Evolutionary conservation across 2,113 vertebrate species (phyloP), one percentile per base, ranked within the genome.

Genomic region (rabbit (Oryctolagus cuniculus)): DNA sequence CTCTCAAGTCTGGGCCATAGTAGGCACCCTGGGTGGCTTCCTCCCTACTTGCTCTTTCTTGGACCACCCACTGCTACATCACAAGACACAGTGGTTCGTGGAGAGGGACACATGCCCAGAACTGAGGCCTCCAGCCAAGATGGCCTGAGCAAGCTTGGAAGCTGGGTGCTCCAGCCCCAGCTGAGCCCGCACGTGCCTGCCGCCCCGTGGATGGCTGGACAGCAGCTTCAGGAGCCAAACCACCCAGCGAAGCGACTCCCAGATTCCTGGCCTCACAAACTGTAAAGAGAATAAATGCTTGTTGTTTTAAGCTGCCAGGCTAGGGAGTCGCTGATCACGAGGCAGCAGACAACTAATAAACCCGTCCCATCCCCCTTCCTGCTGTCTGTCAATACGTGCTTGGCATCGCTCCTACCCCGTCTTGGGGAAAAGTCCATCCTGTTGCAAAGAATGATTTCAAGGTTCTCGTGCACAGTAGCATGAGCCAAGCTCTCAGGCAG

Each of bases 71-170:
- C 72, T 69, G 31, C 49, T 1, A 3, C 10, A 27, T 19, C 29
- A 24, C 19, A 44, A 24, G 61, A 53, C 11, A 12, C 67, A 3
- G 0, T 0, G 13, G 29, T 29, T n/a, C 7, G 0, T 49, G 27
- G 49, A 85, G 66, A 53, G 61, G 25, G 49, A 7, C 25, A 4
- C 5, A 13, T 24, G 8, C 49, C 10, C 67, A 72, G 73, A 80
- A 29, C 58, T n/a, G 24, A 61, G 69, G 34, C 36, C 16, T 38
- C 29, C 15, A 9, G 31, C n/a, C 13, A 34, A 12, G 0, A n/a
- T 24, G 34, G 53, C 58, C 11, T 3, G 24, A 17, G 13, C 27
- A 24, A 38, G 13, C 25, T 51, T 55, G 34, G 53, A 70, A 58
- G 29, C 9, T n/a, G 69, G 7, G 22, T 24, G 25, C 64, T 44